A percentile compares a stretch with the other conserved stretches of the same genome.
phyloP scores from a whole-genome alignment of 2,797 vertebrate genomes.

The Centropyge bicolor region DNA sequence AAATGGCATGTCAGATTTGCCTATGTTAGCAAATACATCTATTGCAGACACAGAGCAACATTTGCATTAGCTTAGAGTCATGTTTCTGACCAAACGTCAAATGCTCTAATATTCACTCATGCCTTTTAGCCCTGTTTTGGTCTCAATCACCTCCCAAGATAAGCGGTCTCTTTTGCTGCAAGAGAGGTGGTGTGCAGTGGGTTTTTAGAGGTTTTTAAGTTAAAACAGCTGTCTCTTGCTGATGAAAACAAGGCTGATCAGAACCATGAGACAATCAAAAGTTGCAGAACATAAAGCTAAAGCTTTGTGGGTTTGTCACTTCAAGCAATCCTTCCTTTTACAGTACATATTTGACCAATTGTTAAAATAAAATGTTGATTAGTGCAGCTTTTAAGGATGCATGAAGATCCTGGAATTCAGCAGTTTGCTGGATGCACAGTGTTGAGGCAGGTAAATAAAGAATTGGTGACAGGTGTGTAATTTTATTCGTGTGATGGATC shows the following conservation, averaged over 20 bases:
- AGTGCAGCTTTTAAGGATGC: neutral
- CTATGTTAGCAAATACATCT: neutral
- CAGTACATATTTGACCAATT: neutral
- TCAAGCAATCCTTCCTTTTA: neutral
- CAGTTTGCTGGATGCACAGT: neutral
- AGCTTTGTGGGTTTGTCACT: neutral
- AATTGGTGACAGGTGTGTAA: neutral
- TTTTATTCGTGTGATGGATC: neutral
- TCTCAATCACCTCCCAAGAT: neutral
- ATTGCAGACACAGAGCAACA: too few species aligned
- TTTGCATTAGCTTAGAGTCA: too few species aligned
- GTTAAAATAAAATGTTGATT: neutral
- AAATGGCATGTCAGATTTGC: too few species aligned
- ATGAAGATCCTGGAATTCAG: neutral
- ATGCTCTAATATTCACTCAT: neutral
- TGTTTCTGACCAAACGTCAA: too few species aligned
- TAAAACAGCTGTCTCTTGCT: too few species aligned
- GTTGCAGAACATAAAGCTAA: neutral
- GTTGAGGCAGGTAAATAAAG: neutral
- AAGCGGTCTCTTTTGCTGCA: too few species aligned
- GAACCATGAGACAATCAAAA: neutral
- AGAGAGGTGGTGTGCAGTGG: neutral
- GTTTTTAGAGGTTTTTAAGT: neutral
- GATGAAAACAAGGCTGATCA: too few species aligned
- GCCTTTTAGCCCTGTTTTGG: neutral